These are phyloP conservation scores for Berghia stephanieae DNA, from an alignment of 1,140 invertebrate genomes.

Conservation along the genomic window DNA sequence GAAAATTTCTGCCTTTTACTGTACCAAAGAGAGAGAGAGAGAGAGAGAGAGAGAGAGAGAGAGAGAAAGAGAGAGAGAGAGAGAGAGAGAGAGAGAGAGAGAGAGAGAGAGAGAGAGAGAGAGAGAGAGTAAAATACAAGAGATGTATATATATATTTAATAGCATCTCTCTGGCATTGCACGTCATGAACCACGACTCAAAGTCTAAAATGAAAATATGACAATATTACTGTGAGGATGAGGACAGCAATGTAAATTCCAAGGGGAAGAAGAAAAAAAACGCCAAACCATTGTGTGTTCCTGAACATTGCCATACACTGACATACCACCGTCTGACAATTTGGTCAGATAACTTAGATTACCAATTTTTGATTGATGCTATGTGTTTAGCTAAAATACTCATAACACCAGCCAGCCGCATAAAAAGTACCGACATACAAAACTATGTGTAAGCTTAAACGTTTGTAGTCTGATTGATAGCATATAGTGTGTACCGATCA, in stretches of 20 bases:
- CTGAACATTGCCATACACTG: no score
- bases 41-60: conserved; percentile 18
- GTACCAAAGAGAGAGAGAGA: conserved; percentile 16
- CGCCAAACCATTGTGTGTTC: background rate
- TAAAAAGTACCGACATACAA: no score
- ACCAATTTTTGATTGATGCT: no score
- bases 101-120: background rate
- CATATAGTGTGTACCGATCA: no score
- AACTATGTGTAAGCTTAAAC: no score
- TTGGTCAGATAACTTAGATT: no score
- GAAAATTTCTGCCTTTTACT: no score
- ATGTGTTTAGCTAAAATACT: no score
- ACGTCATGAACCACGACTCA: background rate
- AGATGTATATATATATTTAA: conserved; percentile 23
- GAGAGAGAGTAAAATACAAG: background rate
- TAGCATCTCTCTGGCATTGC: background rate
- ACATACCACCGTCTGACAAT: no score
- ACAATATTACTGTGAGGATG: background rate
- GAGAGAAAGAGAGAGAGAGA: conserved; percentile 11
- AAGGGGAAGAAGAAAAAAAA: background rate
- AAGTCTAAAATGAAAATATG: background rate
- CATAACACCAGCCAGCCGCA: no score
- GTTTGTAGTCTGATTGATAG: no score
- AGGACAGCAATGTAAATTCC: background rate
- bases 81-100: background rate